Conservation (phyloP, 2,797 vertebrate species). For the Myripristis murdjan region DNA sequence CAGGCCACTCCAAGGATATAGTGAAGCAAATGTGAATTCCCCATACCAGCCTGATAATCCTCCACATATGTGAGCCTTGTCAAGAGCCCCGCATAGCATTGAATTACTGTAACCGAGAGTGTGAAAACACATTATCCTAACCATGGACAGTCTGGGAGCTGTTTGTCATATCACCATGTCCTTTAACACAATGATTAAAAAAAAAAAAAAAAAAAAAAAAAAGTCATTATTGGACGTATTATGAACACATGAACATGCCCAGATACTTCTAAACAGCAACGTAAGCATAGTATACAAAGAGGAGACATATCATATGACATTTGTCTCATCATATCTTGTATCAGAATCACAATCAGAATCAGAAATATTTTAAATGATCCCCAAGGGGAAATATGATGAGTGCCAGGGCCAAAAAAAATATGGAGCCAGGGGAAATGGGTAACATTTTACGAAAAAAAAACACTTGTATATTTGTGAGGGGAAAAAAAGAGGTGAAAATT, state of each 20-base stretch:
- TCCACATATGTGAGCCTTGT: conserved; percentile 20
- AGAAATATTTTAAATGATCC: too few relatives aligned
- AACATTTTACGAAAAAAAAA: too few relatives aligned
- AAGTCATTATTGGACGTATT: conserved; percentile 12
- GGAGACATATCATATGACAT: conserved; percentile 15
- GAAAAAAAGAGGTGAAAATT: too few relatives aligned
- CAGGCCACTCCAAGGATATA: too few relatives aligned
- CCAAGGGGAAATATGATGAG: too few relatives aligned
- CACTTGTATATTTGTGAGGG: too few relatives aligned
- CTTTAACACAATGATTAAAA: conserved; percentile 33
- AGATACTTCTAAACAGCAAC: not conserved
- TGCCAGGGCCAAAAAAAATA: too few relatives aligned
- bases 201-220: conserved; percentile 40
- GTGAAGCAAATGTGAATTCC: too few relatives aligned
- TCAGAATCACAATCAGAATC: too few relatives aligned
- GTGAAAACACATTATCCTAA: conserved; percentile 21
- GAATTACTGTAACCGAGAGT: conserved; percentile 12
- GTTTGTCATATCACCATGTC: conserved; percentile 2
- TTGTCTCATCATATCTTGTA: conserved; percentile 58
- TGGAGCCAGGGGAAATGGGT: too few relatives aligned
- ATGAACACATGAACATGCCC: not conserved
- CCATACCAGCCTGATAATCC: too few relatives aligned
- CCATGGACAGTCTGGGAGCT: conserved; percentile 20
- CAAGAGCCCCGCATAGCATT: conserved; percentile 14
- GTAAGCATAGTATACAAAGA: not conserved